Percentiles rank a stretch among this genome's conserved stretches.
phyloP scores from a whole-genome alignment of 2,888 invertebrate genomes.

The Drosophila mulleri region DNA sequence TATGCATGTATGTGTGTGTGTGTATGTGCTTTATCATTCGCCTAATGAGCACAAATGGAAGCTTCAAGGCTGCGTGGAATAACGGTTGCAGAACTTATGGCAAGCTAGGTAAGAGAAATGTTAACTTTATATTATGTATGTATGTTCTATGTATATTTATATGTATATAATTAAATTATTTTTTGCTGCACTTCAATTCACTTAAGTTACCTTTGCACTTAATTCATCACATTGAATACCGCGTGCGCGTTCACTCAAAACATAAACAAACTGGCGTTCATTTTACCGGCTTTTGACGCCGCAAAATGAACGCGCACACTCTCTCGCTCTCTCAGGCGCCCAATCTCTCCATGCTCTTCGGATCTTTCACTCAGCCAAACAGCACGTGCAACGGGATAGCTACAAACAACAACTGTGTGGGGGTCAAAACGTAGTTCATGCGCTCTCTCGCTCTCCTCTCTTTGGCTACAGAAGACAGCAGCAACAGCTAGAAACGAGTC shows the following conservation, averaged over 20 bases:
- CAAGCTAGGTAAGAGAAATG: background rate
- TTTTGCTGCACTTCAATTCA: background rate
- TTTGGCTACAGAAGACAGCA: constrained; percentile 3
- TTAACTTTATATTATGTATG: background rate
- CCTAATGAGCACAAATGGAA: constrained; percentile 49
- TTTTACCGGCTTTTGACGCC: constrained; percentile 66
- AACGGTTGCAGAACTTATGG: constrained; percentile 49
- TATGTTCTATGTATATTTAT: background rate
- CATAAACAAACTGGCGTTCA: constrained; percentile 67
- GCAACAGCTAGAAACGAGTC: constrained; percentile 18
- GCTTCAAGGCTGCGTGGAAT: constrained; percentile 56
- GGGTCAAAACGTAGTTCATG: constrained; percentile 43
- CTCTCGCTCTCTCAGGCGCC: constrained; percentile 1
- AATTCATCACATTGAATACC: background rate
- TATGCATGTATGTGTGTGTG: background rate
- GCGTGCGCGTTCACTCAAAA: constrained; percentile 32
- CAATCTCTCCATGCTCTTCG: background rate
- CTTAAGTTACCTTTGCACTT: background rate
- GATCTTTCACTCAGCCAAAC: constrained; percentile 5
- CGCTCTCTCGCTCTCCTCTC: constrained; percentile 17
- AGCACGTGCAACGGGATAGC: constrained; percentile 57
- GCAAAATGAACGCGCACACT: constrained; percentile 32
- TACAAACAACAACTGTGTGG: constrained; percentile 34
- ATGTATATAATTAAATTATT: background rate
- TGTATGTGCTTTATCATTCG: constrained; percentile 55